A percentile compares a stretch with the other conserved stretches of the same genome.
These are phyloP conservation scores for Tinea semifulvella DNA, from an alignment of 2,888 invertebrate species.

Conservation along the genomic window DNA sequence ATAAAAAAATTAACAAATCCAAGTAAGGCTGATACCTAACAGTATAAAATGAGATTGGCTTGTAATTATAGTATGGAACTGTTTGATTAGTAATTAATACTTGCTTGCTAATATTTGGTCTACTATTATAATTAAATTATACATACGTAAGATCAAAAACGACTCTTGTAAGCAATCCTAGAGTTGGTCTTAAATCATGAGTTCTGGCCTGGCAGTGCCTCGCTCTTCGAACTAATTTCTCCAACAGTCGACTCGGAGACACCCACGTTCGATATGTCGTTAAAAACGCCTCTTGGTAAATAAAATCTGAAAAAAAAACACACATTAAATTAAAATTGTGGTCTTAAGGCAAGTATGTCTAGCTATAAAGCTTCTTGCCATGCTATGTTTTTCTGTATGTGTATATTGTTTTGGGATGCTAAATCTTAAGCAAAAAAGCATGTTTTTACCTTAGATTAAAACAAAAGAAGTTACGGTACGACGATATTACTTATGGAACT, in stretches of 20 bases:
- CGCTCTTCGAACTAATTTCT: conserved; percentile 81
- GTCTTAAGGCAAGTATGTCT: background rate
- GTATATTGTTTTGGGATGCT: too few relatives aligned
- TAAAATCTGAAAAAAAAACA: conserved; percentile 73
- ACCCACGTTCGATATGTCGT: conserved; percentile 98
- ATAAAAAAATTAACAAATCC: too few relatives aligned
- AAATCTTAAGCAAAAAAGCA: too few relatives aligned
- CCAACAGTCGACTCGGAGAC: conserved; percentile 84
- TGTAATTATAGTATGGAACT: too few relatives aligned
- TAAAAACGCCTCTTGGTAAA: conserved; percentile 97
- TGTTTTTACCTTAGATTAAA: too few relatives aligned
- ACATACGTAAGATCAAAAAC: conserved; percentile 96
- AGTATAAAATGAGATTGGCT: too few relatives aligned
- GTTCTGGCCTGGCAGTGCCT: conserved; percentile 70
- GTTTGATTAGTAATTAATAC: too few relatives aligned
- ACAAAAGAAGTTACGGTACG: too few relatives aligned
- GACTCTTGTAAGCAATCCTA: conserved; percentile 91
- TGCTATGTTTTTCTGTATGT: too few relatives aligned
- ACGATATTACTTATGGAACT: too few relatives aligned
- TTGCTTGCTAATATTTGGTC: too few relatives aligned
- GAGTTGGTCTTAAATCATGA: conserved; percentile 82
- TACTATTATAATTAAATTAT: conserved; percentile 4
- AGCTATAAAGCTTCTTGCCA: conserved; percentile 8
- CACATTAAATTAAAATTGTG: background rate
- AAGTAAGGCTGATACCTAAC: too few relatives aligned